Evolutionary conservation across 2,113 vertebrate genomes (phyloP), one percentile per base, ranked within the genome.

Genomic region (Nipponia nippon): DNA sequence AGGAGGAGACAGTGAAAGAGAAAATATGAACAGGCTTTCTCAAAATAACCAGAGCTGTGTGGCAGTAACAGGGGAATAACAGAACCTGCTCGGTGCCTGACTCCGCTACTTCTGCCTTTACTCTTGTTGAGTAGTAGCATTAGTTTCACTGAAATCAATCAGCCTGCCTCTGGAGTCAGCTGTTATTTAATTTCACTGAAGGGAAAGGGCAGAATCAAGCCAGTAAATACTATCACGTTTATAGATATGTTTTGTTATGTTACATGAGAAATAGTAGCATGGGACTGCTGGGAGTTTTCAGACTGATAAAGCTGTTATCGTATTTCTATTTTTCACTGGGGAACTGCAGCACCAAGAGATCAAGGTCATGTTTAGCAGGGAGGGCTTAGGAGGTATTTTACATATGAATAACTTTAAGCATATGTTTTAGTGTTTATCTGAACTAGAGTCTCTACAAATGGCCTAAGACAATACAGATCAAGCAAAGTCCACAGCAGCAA

Each of bases 71-170:
- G 56, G 66, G 87, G 84, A 95, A 91, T 87, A 96, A 79, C 91
- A 95, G 76, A 89, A 85, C 89, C 83, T 83, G 58, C 66, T 77
- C 8, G 5, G 84, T 91, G 95, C 75, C 93, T 79, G 86, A 69
- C 82, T 94, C 75, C 2, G 6, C 89, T 94, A 32, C 94, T 95
- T 53, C 85, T 96, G 96, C 92, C 53, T 86, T 91, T 70, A 9
- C 90, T 95, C 92, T 70, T 56, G 69, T 87, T 78, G 94, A 97
- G 79, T 9, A 84, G 89, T 1, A 95, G 91, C 95, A 91, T 96
- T 96, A 86, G 76, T 96, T 96, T 95, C 95, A 95, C 80, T 95
- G 95, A 87, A 95, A 97, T 95, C 96, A 97, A 95, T 96, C 93
- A 94, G 93, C 78, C 91, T 95, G 94, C 93, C 93, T 92, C 93